Evolutionary conservation across 2,113 vertebrate genomes (phyloP), one percentile per base, ranked within the genome.

Genomic region (Nothocercus julius): DNA sequence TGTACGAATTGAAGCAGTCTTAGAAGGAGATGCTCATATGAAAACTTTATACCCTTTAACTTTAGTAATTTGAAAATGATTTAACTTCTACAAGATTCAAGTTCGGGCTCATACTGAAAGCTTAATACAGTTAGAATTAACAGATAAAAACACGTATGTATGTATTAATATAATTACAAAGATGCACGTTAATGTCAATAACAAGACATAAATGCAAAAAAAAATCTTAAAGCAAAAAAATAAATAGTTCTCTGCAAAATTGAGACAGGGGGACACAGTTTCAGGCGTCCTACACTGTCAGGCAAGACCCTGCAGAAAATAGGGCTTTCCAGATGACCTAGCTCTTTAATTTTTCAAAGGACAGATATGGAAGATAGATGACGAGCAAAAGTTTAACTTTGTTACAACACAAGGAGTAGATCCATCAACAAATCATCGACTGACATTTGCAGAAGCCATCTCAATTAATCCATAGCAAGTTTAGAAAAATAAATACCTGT

Each of bases 301-400:
- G 64, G 58, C 28, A 58, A 32, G 28, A 66, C 19, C 56, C 53
- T 68, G 9, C 81, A 85, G 45, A 84, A 83, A 92, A 36, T 10
- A 18, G 53, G 13, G 42, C 49, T 94, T 86, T 47, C 88, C 32
- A 66, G 93, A 89, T 83, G 58, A 85, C 70, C 76, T 62, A 62
- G 58, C 72, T 85, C 93, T 24, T 70, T 49, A 83, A 70, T 89
- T 88, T 93, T 58, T 54, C 36, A 86, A 42, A 9, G 89, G 75
- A 95, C 87, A 95, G 38, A 47, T 58, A 87, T 72, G 93, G 62
- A 93, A 95, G 92, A 96, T 58, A 91, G 90, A 96, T 91, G 93
- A 90, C 86, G 91, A 95, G 77, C 68, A 86, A 47, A 86, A 76
- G 34, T 53, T 80, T 85, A 94, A 92, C 63, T 94, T 84, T 93